These are phyloP conservation scores for Drosophila suboccidentalis DNA, from an alignment of 2,888 invertebrate genomes.

Conservation along the genomic window DNA sequence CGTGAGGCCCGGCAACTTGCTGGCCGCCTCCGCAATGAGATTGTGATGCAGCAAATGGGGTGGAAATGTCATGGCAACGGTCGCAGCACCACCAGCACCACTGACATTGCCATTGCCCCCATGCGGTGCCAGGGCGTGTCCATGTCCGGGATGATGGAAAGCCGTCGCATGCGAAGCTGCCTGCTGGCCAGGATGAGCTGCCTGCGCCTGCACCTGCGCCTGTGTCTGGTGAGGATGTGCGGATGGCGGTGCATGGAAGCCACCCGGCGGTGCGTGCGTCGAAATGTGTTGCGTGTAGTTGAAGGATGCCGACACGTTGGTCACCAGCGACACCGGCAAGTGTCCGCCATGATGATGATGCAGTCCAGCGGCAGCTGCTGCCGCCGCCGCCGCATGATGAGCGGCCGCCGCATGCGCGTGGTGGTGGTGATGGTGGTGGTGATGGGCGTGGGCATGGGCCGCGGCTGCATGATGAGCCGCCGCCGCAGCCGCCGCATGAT, in stretches of 20 bases:
- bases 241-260: constrained; percentile 62
- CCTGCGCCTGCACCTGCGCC: constrained; percentile 20
- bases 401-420: constrained; percentile 81
- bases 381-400: constrained; percentile 76
- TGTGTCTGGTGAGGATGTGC: constrained; percentile 68
- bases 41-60: constrained; percentile 84
- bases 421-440: constrained; percentile 74
- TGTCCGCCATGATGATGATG: constrained; percentile 82
- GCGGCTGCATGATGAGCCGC: constrained; percentile 71
- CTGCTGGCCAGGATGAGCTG: constrained; percentile 59
- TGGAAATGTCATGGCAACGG: constrained; percentile 80
- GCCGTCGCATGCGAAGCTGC: constrained; percentile 45
- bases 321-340: constrained; percentile 85
- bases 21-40: constrained; percentile 83
- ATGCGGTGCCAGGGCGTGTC: constrained; percentile 65
- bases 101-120: constrained; percentile 26
- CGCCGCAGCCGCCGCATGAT: constrained; percentile 73
- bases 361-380: constrained; percentile 77
- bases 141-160: constrained; percentile 77
- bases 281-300: constrained; percentile 85
- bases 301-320: constrained; percentile 86
- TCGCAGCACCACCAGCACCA: constrained; percentile 11
- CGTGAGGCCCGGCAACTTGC: constrained; percentile 81
- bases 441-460: constrained; percentile 69
- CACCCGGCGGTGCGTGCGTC: constrained; percentile 77